Conservation (phyloP, 2,888 invertebrate genomes). For the Amiota minor region DNA sequence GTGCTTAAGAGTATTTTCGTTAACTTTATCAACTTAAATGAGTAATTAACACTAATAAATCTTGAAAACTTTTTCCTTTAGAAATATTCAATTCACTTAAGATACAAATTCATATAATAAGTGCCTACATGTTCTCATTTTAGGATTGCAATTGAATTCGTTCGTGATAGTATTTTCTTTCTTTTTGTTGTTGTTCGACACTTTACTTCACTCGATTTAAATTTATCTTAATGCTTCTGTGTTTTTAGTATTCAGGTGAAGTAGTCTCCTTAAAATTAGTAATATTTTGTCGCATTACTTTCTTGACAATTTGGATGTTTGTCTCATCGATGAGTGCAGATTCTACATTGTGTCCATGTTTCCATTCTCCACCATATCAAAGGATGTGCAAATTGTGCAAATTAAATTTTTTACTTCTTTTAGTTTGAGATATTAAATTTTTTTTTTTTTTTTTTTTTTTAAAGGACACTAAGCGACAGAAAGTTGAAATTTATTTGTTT, state of each 20-base stretch:
- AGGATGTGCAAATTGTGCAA: conserved; percentile 18
- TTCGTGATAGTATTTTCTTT: neutral
- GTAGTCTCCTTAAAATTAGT: no score
- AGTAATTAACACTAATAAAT: no score
- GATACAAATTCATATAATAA: no score
- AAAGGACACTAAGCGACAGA: neutral
- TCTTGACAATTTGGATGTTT: conserved; percentile 65
- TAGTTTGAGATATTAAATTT: no score
- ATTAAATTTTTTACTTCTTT: neutral
- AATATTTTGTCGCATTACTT: conserved; percentile 67
- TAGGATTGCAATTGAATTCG: no score
- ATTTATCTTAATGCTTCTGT: neutral
- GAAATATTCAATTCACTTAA: no score
- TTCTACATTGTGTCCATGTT: neutral
- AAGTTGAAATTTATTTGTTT: neutral
- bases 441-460: neutral
- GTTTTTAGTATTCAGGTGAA: conserved; percentile 39
- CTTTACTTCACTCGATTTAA: conserved; percentile 15
- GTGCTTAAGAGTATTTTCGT: no score
- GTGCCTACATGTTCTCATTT: no score
- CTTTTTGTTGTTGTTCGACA: conserved; percentile 46
- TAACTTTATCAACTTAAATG: no score
- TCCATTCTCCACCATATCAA: neutral
- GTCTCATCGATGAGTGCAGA: conserved; percentile 44
- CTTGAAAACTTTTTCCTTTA: no score